Conservation (phyloP, 2,113 vertebrate genomes). For the Tichodroma muraria region DNA sequence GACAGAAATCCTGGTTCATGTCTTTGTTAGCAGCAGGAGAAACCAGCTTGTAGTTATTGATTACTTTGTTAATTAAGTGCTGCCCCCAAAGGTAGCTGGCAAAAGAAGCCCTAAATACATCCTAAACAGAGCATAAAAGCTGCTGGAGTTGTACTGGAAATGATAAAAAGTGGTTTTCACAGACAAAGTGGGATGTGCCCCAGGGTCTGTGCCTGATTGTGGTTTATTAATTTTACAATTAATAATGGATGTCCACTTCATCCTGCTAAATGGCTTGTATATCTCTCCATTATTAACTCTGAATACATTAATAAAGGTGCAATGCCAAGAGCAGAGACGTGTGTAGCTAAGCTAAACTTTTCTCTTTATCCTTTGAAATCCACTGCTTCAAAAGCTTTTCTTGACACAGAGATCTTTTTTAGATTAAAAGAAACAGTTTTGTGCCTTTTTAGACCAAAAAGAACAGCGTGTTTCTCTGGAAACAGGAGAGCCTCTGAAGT, state of each 20-base stretch:
- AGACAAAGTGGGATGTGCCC: neutral
- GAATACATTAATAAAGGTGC: neutral
- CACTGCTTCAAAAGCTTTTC: neutral
- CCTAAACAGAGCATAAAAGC: neutral
- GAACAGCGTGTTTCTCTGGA: neutral
- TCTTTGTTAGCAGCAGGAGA: neutral
- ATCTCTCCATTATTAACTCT: neutral
- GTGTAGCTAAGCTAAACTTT: neutral
- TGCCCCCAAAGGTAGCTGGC: neutral
- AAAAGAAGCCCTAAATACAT: neutral
- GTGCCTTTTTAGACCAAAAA: neutral
- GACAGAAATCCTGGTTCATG: neutral
- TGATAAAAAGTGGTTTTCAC: neutral
- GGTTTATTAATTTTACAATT: constrained; percentile 24
- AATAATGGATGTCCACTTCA: neutral
- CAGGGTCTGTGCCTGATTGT: neutral
- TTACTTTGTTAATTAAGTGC: neutral
- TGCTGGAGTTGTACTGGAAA: neutral
- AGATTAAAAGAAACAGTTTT: neutral
- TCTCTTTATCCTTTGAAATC: neutral
- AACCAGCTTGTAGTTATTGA: neutral
- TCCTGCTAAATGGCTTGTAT: neutral
- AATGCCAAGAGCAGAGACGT: neutral
- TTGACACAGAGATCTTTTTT: neutral
- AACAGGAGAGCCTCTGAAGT: neutral